Evolutionary conservation across 2,888 invertebrate genomes (phyloP).

Genomic region (Yponomeuta plumbellus): DNA sequence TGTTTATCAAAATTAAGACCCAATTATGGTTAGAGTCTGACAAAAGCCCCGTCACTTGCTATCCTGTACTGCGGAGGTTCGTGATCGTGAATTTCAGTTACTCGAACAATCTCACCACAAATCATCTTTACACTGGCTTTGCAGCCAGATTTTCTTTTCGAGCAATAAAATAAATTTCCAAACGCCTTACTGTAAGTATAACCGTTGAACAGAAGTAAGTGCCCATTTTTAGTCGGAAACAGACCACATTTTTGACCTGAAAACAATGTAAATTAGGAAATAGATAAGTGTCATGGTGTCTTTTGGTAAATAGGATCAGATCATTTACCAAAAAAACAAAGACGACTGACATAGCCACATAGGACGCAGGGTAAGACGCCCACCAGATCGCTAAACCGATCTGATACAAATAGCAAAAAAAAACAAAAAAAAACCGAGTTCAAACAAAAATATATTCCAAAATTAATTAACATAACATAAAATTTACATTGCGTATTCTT

Average conservation of each 20-base stretch:
- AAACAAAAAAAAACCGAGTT: too few relatives aligned
- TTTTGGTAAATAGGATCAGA: background rate
- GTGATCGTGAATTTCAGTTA: background rate
- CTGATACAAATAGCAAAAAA: too few relatives aligned
- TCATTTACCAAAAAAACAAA: too few relatives aligned
- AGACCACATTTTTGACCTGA: background rate
- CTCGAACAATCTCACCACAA: background rate
- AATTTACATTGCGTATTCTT: too few relatives aligned
- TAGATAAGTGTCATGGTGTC: background rate
- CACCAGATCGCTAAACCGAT: too few relatives aligned
- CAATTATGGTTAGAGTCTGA: background rate
- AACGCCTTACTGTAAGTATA: background rate
- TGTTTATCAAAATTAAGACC: background rate
- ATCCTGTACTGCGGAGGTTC: background rate
- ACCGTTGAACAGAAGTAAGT: slow-evolving; percentile 6
- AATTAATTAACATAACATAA: too few relatives aligned
- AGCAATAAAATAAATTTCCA: slow-evolving; percentile 19
- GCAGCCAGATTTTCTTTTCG: slow-evolving; percentile 19
- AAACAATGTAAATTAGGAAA: background rate
- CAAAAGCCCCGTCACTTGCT: background rate
- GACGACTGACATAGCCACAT: too few relatives aligned
- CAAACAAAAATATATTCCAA: too few relatives aligned
- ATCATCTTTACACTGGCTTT: background rate
- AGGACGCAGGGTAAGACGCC: too few relatives aligned
- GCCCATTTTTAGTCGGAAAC: background rate